Percentiles rank a stretch among this genome's conserved stretches.
Evolutionary conservation across 2,888 invertebrate species (phyloP).

Genomic region (Cantharis lateralis): DNA sequence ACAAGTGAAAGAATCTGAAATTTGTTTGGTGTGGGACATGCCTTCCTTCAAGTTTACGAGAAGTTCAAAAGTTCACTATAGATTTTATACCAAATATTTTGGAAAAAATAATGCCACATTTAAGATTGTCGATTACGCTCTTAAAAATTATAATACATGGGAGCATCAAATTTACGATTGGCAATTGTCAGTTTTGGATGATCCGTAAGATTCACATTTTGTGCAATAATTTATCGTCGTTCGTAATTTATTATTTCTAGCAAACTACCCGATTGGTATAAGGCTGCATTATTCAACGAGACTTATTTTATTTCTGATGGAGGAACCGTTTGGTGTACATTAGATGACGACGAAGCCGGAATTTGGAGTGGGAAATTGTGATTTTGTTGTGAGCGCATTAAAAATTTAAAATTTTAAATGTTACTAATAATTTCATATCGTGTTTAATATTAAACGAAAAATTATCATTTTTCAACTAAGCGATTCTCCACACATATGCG

Average conservation of each 20-base stretch:
- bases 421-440: too few species aligned
- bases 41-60: constrained; percentile 80
- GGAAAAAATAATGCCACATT: constrained; percentile 72
- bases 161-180: constrained; percentile 82
- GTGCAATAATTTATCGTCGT: background rate
- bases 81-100: constrained; percentile 85
- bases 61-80: constrained; percentile 68
- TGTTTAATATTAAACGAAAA: too few species aligned
- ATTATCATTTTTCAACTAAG: too few species aligned
- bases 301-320: constrained; percentile 92
- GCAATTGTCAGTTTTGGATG: constrained; percentile 81
- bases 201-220: constrained; percentile 61
- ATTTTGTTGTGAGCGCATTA: too few species aligned
- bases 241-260: constrained; percentile 50
- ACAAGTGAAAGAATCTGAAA: constrained; percentile 62
- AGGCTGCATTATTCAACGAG: constrained; percentile 94
- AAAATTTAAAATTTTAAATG: too few species aligned
- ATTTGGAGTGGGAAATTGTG: too few species aligned
- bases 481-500: too few species aligned
- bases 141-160: constrained; percentile 78
- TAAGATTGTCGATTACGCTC: constrained; percentile 77
- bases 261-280: constrained; percentile 88
- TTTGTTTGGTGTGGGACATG: constrained; percentile 91
- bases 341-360: constrained; percentile 65
- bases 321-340: constrained; percentile 84